These are phyloP conservation scores for Athetis lepigone DNA, from an alignment of 2,888 invertebrate genomes.

Conservation along the genomic window DNA sequence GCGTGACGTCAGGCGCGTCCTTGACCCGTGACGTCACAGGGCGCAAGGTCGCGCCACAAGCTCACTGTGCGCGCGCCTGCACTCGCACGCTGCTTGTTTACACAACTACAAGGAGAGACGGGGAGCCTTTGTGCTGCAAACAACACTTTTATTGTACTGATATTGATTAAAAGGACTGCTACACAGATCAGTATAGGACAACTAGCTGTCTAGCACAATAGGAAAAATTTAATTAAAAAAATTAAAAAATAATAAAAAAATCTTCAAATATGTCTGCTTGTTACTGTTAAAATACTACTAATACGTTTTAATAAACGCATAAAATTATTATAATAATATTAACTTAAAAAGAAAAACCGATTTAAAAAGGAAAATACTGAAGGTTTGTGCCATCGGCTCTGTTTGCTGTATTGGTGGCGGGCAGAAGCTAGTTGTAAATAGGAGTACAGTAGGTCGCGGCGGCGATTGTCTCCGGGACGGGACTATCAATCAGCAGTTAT, in stretches of 20 bases:
- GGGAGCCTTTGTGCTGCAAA: not conserved
- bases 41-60: slow-evolving; percentile 34
- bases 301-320: no score
- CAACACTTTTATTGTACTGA: slow-evolving; percentile 1
- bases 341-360: no score
- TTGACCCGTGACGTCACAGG: slow-evolving; percentile 64
- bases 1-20: slow-evolving; percentile 54
- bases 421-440: no score
- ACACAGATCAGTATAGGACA: not conserved
- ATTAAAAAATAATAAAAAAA: no score
- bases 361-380: no score
- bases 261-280: no score
- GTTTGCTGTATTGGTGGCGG: no score
- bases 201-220: not conserved
- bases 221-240: slow-evolving; percentile 3
- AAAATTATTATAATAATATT: no score
- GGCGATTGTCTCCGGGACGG: no score
- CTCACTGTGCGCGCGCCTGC: slow-evolving; percentile 11
- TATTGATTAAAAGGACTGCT: slow-evolving; percentile 4
- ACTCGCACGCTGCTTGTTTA: slow-evolving; percentile 2
- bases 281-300: no score
- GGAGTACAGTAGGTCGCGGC: slow-evolving; percentile 25
- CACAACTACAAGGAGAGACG: no score
- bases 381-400: no score
- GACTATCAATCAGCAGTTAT: slow-evolving; percentile 13